Conservation (phyloP, 2,113 vertebrate species). For the Antennarius striatus region DNA sequence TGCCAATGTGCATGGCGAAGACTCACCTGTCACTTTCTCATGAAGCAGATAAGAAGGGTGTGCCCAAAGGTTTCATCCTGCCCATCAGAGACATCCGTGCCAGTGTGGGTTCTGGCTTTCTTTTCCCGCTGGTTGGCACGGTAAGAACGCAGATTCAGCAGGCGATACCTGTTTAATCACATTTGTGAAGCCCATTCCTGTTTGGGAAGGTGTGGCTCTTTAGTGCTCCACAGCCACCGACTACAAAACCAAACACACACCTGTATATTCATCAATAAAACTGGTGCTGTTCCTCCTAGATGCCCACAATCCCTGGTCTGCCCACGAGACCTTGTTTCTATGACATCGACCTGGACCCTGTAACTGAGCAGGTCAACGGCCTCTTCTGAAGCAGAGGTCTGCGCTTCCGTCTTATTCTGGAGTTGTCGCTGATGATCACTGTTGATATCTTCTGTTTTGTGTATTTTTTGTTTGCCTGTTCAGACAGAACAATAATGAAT, state of each 20-base stretch:
- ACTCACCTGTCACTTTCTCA: conserved; percentile 97
- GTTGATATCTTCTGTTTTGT: background rate
- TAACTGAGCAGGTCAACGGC: conserved; percentile 88
- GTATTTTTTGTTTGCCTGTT: background rate
- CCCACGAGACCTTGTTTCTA: conserved; percentile 98
- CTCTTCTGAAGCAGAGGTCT: conserved; percentile 84
- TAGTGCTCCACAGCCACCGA: background rate
- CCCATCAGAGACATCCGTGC: conserved; percentile 95
- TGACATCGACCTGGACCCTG: conserved; percentile 94
- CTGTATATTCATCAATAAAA: too few species aligned
- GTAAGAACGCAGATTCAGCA: conserved; percentile 71
- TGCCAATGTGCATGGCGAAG: conserved; percentile 99
- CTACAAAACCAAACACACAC: background rate
- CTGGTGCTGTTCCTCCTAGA: conserved; percentile 74
- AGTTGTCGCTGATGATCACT: background rate
- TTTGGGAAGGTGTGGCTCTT: background rate
- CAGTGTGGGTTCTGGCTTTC: conserved; percentile 93
- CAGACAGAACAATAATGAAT: conserved; percentile 22
- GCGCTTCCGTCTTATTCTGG: background rate
- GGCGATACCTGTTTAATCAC: too few species aligned
- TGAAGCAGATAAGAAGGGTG: conserved; percentile 93
- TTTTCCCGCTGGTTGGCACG: conserved; percentile 94
- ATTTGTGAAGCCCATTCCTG: background rate
- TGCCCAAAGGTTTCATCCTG: conserved; percentile 89
- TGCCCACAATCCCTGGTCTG: conserved; percentile 98